Percentiles rank a stretch among this genome's conserved stretches.
phyloP scores from a whole-genome alignment of 2,888 invertebrate species.

The Drosophila hamatofila region DNA sequence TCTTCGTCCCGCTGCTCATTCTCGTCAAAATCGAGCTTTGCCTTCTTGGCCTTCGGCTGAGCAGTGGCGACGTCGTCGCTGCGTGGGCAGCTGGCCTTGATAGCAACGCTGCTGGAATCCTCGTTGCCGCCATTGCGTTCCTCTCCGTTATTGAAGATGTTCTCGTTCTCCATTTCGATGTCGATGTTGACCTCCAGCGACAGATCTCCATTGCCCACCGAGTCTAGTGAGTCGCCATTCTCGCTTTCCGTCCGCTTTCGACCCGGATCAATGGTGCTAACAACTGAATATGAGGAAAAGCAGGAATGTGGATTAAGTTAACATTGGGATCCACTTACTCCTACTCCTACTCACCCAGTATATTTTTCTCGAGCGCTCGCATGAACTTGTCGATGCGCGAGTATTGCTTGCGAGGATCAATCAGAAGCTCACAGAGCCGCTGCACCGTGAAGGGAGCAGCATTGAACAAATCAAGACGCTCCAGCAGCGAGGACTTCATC shows the following conservation, averaged over 20 bases:
- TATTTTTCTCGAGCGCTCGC: conserved; percentile 98
- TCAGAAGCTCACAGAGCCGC: conserved; percentile 96
- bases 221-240: conserved; percentile 88
- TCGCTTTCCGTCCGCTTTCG: conserved; percentile 88
- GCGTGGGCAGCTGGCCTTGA: conserved; percentile 66
- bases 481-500: conserved; percentile 93
- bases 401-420: conserved; percentile 96
- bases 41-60: conserved; percentile 86
- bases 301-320: neutral
- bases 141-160: conserved; percentile 78
- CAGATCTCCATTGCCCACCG: conserved; percentile 86
- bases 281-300: conserved; percentile 86
- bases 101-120: conserved; percentile 35
- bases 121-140: conserved; percentile 68
- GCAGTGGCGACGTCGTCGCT: conserved; percentile 73
- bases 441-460: conserved; percentile 98
- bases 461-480: conserved; percentile 92
- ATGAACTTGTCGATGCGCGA: conserved; percentile 98
- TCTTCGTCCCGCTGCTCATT: conserved; percentile 47
- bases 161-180: conserved; percentile 87
- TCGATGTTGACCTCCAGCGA: conserved; percentile 87
- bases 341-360: conserved; percentile 86
- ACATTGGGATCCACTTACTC: neutral
- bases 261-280: conserved; percentile 91
- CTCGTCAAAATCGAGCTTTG: conserved; percentile 77